These are phyloP conservation scores for Lanistes nyassanus DNA, from an alignment of 1,140 invertebrate genomes.

Conservation along the genomic window DNA sequence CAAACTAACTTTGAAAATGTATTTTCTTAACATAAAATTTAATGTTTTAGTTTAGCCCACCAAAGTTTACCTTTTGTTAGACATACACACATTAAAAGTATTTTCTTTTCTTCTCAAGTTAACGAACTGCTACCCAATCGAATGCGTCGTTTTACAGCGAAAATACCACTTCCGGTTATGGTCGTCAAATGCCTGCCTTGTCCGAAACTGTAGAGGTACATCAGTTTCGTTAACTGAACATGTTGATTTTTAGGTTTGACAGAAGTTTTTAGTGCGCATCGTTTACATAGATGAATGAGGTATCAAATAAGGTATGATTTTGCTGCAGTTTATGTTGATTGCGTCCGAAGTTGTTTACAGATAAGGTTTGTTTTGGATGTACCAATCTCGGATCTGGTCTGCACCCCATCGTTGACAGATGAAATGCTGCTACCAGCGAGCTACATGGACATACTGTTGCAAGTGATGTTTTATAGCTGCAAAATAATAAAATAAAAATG, in stretches of 20 bases:
- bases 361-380: background rate
- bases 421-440: too few species aligned
- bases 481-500: too few species aligned
- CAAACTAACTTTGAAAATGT: background rate
- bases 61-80: background rate
- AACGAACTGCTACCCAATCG: background rate
- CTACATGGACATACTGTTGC: too few species aligned
- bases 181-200: background rate
- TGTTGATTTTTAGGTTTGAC: background rate
- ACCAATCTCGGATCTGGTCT: too few species aligned
- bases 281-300: background rate
- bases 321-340: background rate
- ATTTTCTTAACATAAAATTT: background rate
- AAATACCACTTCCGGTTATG: conserved; percentile 11
- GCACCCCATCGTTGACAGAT: too few species aligned
- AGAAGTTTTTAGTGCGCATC: background rate
- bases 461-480: too few species aligned
- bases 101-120: background rate
- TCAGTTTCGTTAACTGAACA: background rate
- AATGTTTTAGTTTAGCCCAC: background rate
- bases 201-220: background rate
- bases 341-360: background rate
- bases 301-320: background rate
- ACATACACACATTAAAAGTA: background rate
- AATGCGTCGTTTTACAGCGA: background rate